Percentiles rank a stretch among this genome's conserved stretches.
These are phyloP conservation scores for Hoplodrina ambigua DNA, from an alignment of 2,888 invertebrate genomes.

Conservation along the genomic window DNA sequence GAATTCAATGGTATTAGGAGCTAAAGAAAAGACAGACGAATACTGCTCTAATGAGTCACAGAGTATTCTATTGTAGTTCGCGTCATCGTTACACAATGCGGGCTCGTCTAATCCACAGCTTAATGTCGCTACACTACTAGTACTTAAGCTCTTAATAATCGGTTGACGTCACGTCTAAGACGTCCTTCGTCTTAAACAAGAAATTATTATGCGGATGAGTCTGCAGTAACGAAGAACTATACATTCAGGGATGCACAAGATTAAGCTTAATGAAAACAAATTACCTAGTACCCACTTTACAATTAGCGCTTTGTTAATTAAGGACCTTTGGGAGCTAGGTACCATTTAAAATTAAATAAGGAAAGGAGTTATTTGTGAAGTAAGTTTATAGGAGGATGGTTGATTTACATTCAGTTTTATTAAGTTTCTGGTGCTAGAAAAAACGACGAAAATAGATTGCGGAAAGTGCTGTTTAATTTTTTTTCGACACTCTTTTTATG, in stretches of 20 bases:
- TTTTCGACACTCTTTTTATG: background rate
- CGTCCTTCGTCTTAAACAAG: slow-evolving; percentile 62
- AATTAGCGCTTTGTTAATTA: slow-evolving; percentile 35
- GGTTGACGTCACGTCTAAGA: slow-evolving; percentile 63
- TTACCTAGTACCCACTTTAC: slow-evolving; percentile 31
- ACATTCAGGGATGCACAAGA: slow-evolving; percentile 37
- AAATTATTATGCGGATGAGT: slow-evolving; percentile 53
- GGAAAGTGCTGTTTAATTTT: background rate
- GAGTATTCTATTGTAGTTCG: slow-evolving; percentile 28
- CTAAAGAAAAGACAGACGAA: slow-evolving; percentile 8
- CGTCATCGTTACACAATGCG: slow-evolving; percentile 65
- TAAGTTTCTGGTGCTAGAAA: slow-evolving; percentile 6
- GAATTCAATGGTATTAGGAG: background rate
- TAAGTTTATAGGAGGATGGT: background rate
- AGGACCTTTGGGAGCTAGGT: slow-evolving; percentile 1
- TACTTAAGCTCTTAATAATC: slow-evolving; percentile 70
- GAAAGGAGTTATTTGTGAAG: slow-evolving; percentile 20
- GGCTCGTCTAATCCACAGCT: slow-evolving; percentile 68
- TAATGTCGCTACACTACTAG: slow-evolving; percentile 63
- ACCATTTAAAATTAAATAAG: slow-evolving; percentile 17
- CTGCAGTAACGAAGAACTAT: slow-evolving; percentile 47
- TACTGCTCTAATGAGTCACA: slow-evolving; percentile 20
- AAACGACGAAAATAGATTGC: background rate
- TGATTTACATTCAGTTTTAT: background rate
- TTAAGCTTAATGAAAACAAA: slow-evolving; percentile 42